These are phyloP conservation scores for Caenorhabditis sp. DNA, from an alignment of 2,888 invertebrate species.

Conservation along the genomic window DNA sequence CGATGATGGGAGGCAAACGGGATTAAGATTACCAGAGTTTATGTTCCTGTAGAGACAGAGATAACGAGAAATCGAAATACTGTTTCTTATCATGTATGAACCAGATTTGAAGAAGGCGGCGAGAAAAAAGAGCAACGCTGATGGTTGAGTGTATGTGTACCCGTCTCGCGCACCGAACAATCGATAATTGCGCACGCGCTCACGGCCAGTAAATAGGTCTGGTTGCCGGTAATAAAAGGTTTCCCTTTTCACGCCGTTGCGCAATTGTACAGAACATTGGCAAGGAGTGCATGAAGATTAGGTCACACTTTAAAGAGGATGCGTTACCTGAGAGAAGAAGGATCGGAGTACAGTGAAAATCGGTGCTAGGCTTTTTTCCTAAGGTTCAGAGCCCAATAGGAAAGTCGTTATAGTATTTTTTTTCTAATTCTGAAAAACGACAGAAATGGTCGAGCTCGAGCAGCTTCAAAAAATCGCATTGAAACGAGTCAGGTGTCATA, in stretches of 20 bases:
- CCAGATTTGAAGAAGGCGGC: neutral
- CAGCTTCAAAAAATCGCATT: slow-evolving; percentile 21
- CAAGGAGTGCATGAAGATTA: slow-evolving; percentile 13
- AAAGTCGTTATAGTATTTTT: too few relatives aligned
- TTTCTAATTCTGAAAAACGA: too few relatives aligned
- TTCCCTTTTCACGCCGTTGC: slow-evolving; percentile 21
- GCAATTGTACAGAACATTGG: slow-evolving; percentile 48
- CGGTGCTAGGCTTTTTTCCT: too few relatives aligned
- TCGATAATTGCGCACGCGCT: slow-evolving; percentile 48
- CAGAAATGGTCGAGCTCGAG: slow-evolving; percentile 6
- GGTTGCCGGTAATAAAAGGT: slow-evolving; percentile 6
- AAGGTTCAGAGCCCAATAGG: too few relatives aligned
- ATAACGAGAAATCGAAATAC: neutral
- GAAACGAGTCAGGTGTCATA: slow-evolving; percentile 40
- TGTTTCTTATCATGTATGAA: slow-evolving; percentile 1
- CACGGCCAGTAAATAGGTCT: slow-evolving; percentile 45
- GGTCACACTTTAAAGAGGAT: neutral
- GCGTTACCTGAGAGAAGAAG: neutral
- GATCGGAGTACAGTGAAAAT: slow-evolving; percentile 4
- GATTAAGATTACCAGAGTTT: slow-evolving; percentile 40
- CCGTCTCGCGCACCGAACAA: slow-evolving; percentile 42
- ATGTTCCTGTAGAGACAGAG: slow-evolving; percentile 14
- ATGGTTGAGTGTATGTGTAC: slow-evolving; percentile 51
- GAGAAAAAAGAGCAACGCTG: slow-evolving; percentile 22
- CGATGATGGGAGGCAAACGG: slow-evolving; percentile 45